Percentiles rank a stretch among this genome's conserved stretches.
Evolutionary conservation across 2,113 vertebrate genomes (phyloP).

Genomic region (Cromileptes altivelis): DNA sequence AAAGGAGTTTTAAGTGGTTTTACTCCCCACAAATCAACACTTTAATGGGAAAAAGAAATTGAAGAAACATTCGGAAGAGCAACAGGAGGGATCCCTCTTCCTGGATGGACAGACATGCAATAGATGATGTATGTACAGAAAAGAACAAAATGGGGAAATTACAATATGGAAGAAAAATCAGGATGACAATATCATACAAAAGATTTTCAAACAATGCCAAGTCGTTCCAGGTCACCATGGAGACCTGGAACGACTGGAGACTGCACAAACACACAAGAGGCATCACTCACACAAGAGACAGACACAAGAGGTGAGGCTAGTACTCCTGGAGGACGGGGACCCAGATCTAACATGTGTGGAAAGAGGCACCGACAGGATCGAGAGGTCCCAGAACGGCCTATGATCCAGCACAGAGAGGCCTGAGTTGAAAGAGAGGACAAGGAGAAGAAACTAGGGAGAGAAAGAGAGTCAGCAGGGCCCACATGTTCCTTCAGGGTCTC

Average conservation of each 20-base stretch:
- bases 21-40: background rate
- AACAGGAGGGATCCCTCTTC: too few species aligned
- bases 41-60: background rate
- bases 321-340: background rate
- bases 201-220: background rate
- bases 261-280: background rate
- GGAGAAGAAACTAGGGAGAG: background rate
- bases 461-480: background rate
- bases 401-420: too few species aligned
- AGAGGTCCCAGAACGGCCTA: background rate
- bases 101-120: too few species aligned
- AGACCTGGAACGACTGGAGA: background rate
- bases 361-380: background rate
- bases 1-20: background rate
- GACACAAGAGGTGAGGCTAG: background rate
- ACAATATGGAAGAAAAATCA: background rate
- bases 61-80: background rate
- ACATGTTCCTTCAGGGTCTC: background rate
- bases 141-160: background rate
- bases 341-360: background rate
- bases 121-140: background rate
- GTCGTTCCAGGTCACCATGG: background rate
- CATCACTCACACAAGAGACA: background rate
- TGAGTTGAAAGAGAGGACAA: background rate
- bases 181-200: background rate